Percentiles rank a stretch among this genome's conserved stretches.
Conservation (phyloP, 2,113 vertebrate genomes). For the Melanostigma gelatinosum region DNA sequence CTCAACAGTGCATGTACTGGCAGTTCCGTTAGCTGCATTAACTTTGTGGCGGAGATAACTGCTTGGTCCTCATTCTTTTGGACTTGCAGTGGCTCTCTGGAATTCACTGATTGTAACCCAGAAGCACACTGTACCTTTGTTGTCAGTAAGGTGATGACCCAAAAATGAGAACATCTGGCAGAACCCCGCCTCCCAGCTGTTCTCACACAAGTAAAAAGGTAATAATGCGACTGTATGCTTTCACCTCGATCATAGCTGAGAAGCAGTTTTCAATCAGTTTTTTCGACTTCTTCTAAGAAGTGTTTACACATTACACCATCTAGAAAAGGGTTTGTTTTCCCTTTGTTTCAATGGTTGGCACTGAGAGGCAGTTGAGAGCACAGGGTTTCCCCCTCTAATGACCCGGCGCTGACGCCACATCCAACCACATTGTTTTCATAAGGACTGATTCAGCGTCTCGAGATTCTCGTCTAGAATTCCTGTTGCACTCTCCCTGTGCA, state of each 20-base stretch:
- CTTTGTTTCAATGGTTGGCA: neutral
- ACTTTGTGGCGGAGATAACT: neutral
- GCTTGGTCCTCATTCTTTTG: constrained; percentile 31
- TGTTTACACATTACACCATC: neutral
- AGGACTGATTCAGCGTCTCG: constrained; percentile 40
- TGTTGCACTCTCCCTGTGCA: constrained; percentile 33
- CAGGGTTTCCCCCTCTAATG: constrained; percentile 24
- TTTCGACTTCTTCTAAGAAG: neutral
- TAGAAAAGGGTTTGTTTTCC: neutral
- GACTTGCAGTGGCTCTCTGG: constrained; percentile 17
- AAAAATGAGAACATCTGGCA: constrained; percentile 11
- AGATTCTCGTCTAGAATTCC: constrained; percentile 33
- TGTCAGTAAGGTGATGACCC: neutral
- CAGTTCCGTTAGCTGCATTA: neutral
- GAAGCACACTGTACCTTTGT: constrained; percentile 21
- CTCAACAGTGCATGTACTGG: neutral
- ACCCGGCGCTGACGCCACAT: constrained; percentile 1
- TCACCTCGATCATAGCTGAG: neutral
- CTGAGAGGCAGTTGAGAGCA: neutral
- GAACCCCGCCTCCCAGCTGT: constrained; percentile 5
- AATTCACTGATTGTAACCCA: constrained; percentile 31
- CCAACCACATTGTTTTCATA: constrained; percentile 44
- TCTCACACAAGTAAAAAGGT: neutral
- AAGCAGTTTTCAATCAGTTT: neutral
- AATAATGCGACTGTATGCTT: neutral